Conservation (phyloP, 2,113 vertebrate species). For the Mirza zaza region DNA sequence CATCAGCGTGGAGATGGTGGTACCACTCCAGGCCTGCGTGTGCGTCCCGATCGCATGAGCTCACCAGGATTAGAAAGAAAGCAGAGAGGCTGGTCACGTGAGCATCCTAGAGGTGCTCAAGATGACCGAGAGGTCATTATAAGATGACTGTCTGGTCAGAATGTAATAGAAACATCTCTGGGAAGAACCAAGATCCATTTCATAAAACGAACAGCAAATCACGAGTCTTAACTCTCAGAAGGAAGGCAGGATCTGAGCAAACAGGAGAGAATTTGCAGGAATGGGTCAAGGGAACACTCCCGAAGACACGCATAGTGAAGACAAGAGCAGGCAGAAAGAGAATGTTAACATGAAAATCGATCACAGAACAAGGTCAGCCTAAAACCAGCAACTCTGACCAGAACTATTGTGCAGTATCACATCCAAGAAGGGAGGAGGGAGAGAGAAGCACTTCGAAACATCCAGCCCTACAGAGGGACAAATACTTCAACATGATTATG, state of each 20-base stretch:
- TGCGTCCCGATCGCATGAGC: not conserved
- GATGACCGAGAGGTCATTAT: not conserved
- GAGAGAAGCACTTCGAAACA: not conserved
- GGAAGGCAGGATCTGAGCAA: not conserved
- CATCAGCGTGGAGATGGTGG: not conserved
- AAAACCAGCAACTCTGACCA: not conserved
- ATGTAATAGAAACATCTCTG: not conserved
- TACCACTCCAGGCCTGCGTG: not conserved
- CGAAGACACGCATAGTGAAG: not conserved
- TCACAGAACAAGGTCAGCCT: not conserved
- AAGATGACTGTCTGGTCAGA: not conserved
- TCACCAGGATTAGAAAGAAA: not conserved
- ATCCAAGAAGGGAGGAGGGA: not conserved
- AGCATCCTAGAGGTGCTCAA: no score
- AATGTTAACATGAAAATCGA: not conserved
- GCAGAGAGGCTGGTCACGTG: fast-evolving
- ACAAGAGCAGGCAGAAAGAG: not conserved
- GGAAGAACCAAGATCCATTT: not conserved
- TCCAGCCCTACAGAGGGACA: not conserved
- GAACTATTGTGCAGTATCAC: not conserved
- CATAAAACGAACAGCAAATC: not conserved
- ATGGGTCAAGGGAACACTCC: not conserved
- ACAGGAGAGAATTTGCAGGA: not conserved
- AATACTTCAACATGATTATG: not conserved
- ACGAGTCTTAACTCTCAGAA: not conserved